A percentile compares a stretch with the other conserved stretches of the same genome.
Conservation (phyloP, 2,113 vertebrate genomes). For the Nothobranchius furzeri region DNA sequence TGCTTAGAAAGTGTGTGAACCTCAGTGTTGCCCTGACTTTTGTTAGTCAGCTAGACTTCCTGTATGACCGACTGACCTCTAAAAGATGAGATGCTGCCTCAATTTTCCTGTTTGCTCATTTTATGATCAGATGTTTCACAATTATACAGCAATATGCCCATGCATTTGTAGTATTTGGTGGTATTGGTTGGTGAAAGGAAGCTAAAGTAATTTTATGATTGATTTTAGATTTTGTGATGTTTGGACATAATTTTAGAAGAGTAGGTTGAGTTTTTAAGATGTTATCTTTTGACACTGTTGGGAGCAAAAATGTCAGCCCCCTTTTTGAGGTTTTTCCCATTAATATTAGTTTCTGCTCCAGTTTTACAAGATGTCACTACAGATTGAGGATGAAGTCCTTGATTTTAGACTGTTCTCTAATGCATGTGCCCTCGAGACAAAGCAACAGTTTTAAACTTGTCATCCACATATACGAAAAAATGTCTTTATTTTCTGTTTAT, state of each 20-base stretch:
- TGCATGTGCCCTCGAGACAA: conserved; percentile 3
- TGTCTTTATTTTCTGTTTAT: too few relatives aligned
- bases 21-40: neutral
- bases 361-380: too few relatives aligned
- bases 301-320: too few relatives aligned
- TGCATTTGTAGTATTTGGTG: conserved; percentile 27
- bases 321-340: too few relatives aligned
- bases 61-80: conserved; percentile 11
- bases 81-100: conserved; percentile 21
- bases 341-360: too few relatives aligned
- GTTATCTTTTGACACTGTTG: neutral
- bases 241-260: too few relatives aligned
- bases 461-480: conserved; percentile 7
- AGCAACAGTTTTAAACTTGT: conserved; percentile 33
- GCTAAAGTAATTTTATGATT: too few relatives aligned
- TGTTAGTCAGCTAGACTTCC: neutral
- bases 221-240: too few relatives aligned
- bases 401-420: conserved; percentile 61
- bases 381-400: conserved; percentile 7
- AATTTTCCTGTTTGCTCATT: conserved; percentile 8
- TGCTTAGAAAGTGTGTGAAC: conserved; percentile 2
- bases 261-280: neutral
- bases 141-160: conserved; percentile 57
- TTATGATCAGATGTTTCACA: conserved; percentile 35
- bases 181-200: too few relatives aligned